These are phyloP conservation scores for Gnathonemus longibarbis DNA, from an alignment of 2,113 vertebrate species.

Conservation along the genomic window DNA sequence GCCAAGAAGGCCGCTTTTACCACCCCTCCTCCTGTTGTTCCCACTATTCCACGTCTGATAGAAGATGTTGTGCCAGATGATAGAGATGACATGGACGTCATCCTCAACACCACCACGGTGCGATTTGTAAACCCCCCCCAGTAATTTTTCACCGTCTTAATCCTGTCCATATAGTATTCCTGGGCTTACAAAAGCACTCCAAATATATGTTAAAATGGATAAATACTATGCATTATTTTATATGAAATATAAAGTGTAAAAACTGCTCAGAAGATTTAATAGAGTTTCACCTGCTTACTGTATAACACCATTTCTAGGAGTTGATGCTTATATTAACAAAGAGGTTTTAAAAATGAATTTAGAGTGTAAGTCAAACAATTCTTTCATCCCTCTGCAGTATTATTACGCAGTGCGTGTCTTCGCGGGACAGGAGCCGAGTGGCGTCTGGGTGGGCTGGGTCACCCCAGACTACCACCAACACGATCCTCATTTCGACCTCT, in stretches of 20 bases:
- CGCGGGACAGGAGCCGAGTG: conserved; percentile 79
- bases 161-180: not conserved
- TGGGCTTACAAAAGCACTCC: not conserved
- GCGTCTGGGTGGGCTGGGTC: conserved; percentile 86
- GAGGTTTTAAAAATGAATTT: not conserved
- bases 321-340: not conserved
- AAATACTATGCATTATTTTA: not conserved
- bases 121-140: not conserved
- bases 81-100: conserved; percentile 80
- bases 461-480: conserved; percentile 88
- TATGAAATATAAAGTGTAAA: not conserved
- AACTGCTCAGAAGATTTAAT: not conserved
- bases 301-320: not conserved
- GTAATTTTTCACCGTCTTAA: not conserved
- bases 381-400: conserved; percentile 57
- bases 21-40: conserved; percentile 66
- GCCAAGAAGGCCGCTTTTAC: conserved; percentile 81
- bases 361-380: not conserved
- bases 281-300: not conserved
- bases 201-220: not conserved
- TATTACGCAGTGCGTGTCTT: conserved; percentile 83
- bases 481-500: conserved; percentile 76
- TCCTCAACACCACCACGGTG: conserved; percentile 86
- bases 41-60: conserved; percentile 71
- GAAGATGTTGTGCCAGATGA: conserved; percentile 82